phyloP scores from a whole-genome alignment of 2,888 invertebrate genomes.

The Andrena chrysosceles region DNA sequence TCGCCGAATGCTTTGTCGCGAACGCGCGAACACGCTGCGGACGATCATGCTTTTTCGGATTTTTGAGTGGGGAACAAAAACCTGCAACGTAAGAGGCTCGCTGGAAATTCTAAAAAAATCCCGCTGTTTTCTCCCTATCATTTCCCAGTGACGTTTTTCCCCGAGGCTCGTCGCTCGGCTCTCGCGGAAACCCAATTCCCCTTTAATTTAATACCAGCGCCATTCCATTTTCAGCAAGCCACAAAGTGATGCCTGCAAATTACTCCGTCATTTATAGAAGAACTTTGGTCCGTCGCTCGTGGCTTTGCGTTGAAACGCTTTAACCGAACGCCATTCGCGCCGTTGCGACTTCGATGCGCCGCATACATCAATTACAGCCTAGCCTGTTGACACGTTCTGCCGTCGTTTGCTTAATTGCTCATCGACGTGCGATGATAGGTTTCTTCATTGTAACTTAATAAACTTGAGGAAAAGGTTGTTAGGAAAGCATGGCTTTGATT shows the following conservation, averaged over 20 bases:
- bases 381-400: background rate
- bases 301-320: background rate
- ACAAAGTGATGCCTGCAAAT: slow-evolving; percentile 20
- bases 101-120: slow-evolving; percentile 19
- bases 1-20: slow-evolving; percentile 32
- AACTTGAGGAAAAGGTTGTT: no score
- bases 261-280: slow-evolving; percentile 17
- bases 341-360: background rate
- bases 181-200: background rate
- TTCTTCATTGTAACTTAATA: no score
- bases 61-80: slow-evolving; percentile 12
- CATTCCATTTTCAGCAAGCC: slow-evolving; percentile 12
- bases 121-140: background rate
- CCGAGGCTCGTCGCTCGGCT: background rate
- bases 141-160: background rate
- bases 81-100: background rate
- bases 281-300: background rate
- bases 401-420: background rate
- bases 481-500: no score
- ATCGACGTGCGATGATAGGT: background rate
- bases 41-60: background rate
- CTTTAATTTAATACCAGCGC: slow-evolving; percentile 16
- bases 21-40: background rate
- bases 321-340: slow-evolving; percentile 11
- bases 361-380: slow-evolving; percentile 15